These are phyloP conservation scores for Erythrocercus mccallii DNA, from an alignment of 2,113 vertebrate genomes.

Conservation along the genomic window DNA sequence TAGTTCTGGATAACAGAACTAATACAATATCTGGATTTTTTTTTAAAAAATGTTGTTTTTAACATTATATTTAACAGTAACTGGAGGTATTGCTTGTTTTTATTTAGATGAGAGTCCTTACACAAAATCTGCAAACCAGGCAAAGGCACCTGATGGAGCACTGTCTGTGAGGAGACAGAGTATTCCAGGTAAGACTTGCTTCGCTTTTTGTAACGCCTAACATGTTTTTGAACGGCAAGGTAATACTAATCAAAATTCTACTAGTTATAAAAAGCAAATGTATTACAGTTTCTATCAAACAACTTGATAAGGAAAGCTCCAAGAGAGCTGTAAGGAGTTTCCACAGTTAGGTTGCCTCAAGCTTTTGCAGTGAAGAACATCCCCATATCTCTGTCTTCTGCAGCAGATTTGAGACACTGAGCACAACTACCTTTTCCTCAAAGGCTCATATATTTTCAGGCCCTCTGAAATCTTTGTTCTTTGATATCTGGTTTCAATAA, in stretches of 20 bases:
- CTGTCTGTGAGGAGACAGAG: slow-evolving; percentile 97
- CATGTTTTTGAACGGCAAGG: neutral
- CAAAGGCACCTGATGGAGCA: slow-evolving; percentile 89
- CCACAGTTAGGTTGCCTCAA: neutral
- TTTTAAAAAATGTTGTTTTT: neutral
- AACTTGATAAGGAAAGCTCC: neutral
- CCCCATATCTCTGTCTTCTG: neutral
- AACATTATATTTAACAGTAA: slow-evolving; percentile 34
- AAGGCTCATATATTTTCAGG: neutral
- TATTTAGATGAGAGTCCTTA: slow-evolving; percentile 98
- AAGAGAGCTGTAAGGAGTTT: neutral
- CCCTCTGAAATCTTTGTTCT: neutral
- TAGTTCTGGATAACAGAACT: neutral
- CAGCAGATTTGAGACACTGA: neutral
- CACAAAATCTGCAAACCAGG: slow-evolving; percentile 91
- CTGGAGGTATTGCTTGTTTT: slow-evolving; percentile 60
- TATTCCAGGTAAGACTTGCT: slow-evolving; percentile 88
- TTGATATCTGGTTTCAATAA: fast-evolving
- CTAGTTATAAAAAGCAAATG: slow-evolving; percentile 29
- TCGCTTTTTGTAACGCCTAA: slow-evolving; percentile 18
- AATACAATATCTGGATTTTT: neutral
- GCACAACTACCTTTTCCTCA: neutral
- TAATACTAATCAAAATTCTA: neutral
- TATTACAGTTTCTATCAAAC: neutral
- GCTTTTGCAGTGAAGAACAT: neutral